phyloP scores from a whole-genome alignment of 2,113 vertebrate species.

The Pipra filicauda region DNA sequence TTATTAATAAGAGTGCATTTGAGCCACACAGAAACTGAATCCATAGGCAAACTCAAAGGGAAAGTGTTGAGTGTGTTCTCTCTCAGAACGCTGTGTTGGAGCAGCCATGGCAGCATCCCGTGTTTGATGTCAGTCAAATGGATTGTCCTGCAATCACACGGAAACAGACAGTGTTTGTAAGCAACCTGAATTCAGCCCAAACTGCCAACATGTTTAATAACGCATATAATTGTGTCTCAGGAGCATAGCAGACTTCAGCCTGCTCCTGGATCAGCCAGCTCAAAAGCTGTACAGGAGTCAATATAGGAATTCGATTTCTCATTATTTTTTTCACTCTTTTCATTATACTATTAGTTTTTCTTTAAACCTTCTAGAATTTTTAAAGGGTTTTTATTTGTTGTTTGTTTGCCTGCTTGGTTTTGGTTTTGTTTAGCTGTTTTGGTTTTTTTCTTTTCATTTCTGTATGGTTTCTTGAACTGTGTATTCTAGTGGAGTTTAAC shows the following conservation, averaged over 20 bases:
- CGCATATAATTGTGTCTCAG: background rate
- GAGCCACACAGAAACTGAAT: background rate
- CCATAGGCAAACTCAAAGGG: background rate
- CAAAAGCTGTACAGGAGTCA: background rate
- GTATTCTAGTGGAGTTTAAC: background rate
- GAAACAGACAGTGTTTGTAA: background rate
- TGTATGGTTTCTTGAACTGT: background rate
- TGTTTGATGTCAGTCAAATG: background rate
- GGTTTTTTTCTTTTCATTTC: background rate
- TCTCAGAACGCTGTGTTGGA: background rate
- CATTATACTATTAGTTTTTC: background rate
- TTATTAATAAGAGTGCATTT: background rate
- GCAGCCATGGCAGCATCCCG: rapidly evolving
- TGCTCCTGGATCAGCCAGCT: background rate
- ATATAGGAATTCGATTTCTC: background rate
- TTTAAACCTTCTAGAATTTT: background rate
- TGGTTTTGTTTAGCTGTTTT: background rate
- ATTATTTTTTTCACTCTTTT: background rate
- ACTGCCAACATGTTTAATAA: background rate
- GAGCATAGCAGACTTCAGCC: background rate
- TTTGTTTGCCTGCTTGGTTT: background rate
- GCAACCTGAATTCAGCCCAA: background rate
- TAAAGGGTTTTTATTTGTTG: background rate
- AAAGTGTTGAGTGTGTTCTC: background rate
- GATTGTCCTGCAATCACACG: background rate